Evolutionary conservation across 2,113 vertebrate species (phyloP).

Genomic region (Dinomys branickii): DNA sequence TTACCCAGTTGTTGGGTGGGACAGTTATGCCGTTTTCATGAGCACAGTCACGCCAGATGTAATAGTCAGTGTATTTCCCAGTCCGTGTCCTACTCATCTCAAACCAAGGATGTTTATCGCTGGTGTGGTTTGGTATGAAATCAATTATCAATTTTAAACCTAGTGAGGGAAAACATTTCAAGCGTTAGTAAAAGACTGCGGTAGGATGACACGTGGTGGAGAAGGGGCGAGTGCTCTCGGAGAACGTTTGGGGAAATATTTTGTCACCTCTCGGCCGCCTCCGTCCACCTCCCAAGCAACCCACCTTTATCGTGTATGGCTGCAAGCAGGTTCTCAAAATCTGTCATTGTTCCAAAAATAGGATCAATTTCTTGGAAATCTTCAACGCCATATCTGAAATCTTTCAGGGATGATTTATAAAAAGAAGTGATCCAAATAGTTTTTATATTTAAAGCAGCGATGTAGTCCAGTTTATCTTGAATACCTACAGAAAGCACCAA

Average conservation of each 20-base stretch:
- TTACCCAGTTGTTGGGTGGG: constrained; percentile 97
- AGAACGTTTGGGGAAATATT: not conserved
- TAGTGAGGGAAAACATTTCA: constrained; percentile 77
- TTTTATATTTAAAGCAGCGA: constrained; percentile 92
- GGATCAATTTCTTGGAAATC: constrained; percentile 94
- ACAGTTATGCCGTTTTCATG: constrained; percentile 34
- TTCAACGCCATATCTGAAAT: constrained; percentile 94
- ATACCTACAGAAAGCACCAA: constrained; percentile 88
- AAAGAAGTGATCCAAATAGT: constrained; percentile 95
- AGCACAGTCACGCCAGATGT: constrained; percentile 93
- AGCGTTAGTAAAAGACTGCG: not conserved
- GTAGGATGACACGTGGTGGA: not conserved
- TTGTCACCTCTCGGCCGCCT: too few relatives aligned
- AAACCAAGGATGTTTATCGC: constrained; percentile 96
- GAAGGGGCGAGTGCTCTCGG: not conserved
- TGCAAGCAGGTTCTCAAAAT: constrained; percentile 93
- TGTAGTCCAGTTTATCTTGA: constrained; percentile 92
- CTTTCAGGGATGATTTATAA: constrained; percentile 94
- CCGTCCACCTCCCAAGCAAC: not conserved
- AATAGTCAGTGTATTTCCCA: constrained; percentile 93
- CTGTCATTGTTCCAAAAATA: constrained; percentile 94
- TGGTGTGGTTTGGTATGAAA: constrained; percentile 98
- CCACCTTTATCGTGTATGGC: constrained; percentile 94
- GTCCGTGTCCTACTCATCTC: constrained; percentile 91
- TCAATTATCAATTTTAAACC: constrained; percentile 97